Percentiles rank a stretch among this genome's conserved stretches.
These are phyloP conservation scores for Eledone cirrhosa DNA, from an alignment of 2,888 invertebrate species.

Conservation along the genomic window DNA sequence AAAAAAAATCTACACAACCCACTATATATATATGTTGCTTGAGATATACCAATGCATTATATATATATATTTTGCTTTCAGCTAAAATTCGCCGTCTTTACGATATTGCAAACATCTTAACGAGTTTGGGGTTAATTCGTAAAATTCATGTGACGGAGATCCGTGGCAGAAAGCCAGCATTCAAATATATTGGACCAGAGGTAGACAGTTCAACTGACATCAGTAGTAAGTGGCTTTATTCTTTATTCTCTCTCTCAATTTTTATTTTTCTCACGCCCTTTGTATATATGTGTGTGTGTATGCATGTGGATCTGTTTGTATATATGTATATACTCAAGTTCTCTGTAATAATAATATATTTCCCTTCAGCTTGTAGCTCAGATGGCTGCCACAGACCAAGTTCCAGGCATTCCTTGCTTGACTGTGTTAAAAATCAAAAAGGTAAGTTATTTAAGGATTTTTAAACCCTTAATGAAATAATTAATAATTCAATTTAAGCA, in stretches of 20 bases:
- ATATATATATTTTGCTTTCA: slow-evolving; percentile 67
- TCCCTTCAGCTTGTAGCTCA: slow-evolving; percentile 52
- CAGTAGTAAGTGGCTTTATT: slow-evolving; percentile 39
- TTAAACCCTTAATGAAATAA: neutral
- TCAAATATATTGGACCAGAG: slow-evolving; percentile 73
- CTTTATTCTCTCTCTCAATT: no score
- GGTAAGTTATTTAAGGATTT: slow-evolving; percentile 26
- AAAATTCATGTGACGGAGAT: slow-evolving; percentile 74
- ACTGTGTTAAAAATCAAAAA: slow-evolving; percentile 54
- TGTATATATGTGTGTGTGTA: neutral
- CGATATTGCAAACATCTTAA: slow-evolving; percentile 81
- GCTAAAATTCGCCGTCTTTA: slow-evolving; percentile 79
- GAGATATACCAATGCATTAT: no score
- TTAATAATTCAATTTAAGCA: neutral
- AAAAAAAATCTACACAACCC: no score
- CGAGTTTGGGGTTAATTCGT: slow-evolving; percentile 77
- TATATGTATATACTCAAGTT: neutral
- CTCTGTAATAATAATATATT: neutral
- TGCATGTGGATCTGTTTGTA: no score
- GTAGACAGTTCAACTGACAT: slow-evolving; percentile 49
- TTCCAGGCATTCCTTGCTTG: slow-evolving; percentile 61
- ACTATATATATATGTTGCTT: no score
- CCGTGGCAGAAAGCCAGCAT: slow-evolving; percentile 75
- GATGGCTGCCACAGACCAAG: slow-evolving; percentile 60
- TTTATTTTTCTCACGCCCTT: no score